Percentiles rank a stretch among this genome's conserved stretches.
phyloP scores from a whole-genome alignment of 2,888 invertebrate genomes.

The Metacarcinus magister region DNA sequence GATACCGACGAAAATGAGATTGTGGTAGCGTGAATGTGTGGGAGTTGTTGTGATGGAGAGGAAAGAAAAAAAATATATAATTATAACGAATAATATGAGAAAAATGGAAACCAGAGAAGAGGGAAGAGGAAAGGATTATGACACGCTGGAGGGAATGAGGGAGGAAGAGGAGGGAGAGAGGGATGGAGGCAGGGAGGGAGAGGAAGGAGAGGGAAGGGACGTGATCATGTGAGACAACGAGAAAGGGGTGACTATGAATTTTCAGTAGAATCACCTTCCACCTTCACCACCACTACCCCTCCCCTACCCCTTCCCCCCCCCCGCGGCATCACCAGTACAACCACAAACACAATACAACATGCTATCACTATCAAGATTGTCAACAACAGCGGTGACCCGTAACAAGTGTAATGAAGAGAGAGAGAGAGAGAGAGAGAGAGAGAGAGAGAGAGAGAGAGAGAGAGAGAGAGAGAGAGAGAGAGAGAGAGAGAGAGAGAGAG shows the following conservation, averaged over 20 bases:
- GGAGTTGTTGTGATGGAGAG: conserved; percentile 14
- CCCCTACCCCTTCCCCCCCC: not conserved
- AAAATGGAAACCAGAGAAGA: conserved; percentile 1
- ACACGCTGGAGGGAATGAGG: not conserved
- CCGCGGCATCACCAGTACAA: not conserved
- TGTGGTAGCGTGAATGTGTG: conserved; percentile 9
- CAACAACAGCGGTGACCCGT: not conserved
- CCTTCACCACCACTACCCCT: not conserved
- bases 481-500: conserved; percentile 26
- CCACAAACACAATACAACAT: not conserved
- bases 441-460: conserved; percentile 48
- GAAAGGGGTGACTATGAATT: conserved; percentile 41
- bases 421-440: conserved; percentile 36
- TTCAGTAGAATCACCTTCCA: not conserved
- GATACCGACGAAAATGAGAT: conserved; percentile 41
- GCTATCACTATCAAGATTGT: not conserved
- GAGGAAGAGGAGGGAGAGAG: not conserved
- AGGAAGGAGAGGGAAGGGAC: not conserved
- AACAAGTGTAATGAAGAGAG: conserved; percentile 6
- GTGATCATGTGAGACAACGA: not conserved
- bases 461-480: conserved; percentile 36
- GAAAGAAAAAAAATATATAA: not conserved
- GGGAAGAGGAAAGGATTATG: conserved; percentile 26
- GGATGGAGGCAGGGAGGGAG: not conserved
- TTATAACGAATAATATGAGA: conserved; percentile 29